A percentile compares a stretch with the other conserved stretches of the same genome.
phyloP scores from a whole-genome alignment of 2,797 vertebrate species.

The Ceryle rudis region DNA sequence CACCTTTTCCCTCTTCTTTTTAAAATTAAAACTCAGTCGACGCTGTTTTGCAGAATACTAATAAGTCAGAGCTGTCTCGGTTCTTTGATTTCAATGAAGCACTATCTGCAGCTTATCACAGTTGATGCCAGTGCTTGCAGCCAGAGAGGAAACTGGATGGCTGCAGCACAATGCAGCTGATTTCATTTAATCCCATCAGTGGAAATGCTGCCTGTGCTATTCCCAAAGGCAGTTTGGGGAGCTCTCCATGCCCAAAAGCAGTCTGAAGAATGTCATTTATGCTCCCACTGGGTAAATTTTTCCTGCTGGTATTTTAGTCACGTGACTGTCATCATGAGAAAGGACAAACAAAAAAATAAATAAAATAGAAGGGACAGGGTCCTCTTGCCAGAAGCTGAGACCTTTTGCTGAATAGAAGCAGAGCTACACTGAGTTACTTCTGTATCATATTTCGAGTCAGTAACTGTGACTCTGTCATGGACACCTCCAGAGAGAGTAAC shows the following conservation, averaged over 20 bases:
- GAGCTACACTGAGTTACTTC: background rate
- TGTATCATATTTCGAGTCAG: background rate
- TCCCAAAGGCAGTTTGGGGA: constrained; percentile 62
- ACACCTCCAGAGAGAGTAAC: background rate
- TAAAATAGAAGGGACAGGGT: background rate
- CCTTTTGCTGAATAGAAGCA: background rate
- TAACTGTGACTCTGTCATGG: background rate
- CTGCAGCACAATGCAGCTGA: constrained; percentile 68
- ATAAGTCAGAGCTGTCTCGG: constrained; percentile 50
- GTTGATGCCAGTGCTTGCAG: constrained; percentile 40
- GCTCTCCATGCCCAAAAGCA: constrained; percentile 39
- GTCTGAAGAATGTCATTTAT: constrained; percentile 19
- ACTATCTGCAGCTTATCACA: constrained; percentile 47
- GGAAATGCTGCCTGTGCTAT: constrained; percentile 31
- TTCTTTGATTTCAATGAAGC: constrained; percentile 36
- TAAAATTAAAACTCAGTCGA: constrained; percentile 44
- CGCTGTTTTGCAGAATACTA: background rate
- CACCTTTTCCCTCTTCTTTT: background rate
- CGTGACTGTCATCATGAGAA: background rate
- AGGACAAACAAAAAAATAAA: background rate
- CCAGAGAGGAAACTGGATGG: constrained; percentile 70
- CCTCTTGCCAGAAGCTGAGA: background rate
- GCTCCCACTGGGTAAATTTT: background rate
- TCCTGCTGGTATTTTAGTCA: constrained; percentile 25
- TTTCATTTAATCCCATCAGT: constrained; percentile 58